Base-by-base conservation (phyloP, 2,797 vertebrate genomes). In the Amazonetta brasiliensis region DNA sequence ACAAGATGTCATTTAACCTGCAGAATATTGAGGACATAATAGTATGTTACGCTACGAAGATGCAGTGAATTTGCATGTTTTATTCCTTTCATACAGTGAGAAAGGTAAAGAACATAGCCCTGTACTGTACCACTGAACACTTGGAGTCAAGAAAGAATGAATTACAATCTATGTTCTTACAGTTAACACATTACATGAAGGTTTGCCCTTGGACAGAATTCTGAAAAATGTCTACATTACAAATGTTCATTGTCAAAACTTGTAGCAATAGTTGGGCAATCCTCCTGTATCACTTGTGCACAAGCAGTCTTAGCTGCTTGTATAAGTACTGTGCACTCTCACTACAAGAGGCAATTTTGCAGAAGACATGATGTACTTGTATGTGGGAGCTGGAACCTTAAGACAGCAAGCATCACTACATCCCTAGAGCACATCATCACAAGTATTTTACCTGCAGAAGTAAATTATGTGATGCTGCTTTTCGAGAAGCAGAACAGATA, bases 331-430 rank as follows among this genome's bases (percentile, higher is more conserved):
- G 30, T n/a, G 71, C 22, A 22, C 69, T 86, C 46, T 69, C 56
- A 55, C 33, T 63, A 50, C 48, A 50, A 50, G 23, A 50, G 48
- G 73, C 73, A 85, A 21, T 62, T 94, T 50, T 88, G 43, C 56
- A 71, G 72, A 76, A 66, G 56, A 67, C 33, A 23, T 17, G 43
- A 52, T 67, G 26, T 22, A 30, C 91, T 83, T 85, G 23, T 78
- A 18, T 63, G 46, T 77, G 69, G 83, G 87, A 92, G 56, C 60
- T 76, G 88, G 83, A 88, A 88, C 68, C 41, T 59, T 94, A 66
- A 59, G 94, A 76, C 67, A 73, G 76, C 31, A 73, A 4, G 12
- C 52, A 76, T 88, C 41, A 15, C 41, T 44, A 77, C 48, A 64
- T 93, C 82, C 56, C 28, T 82, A 75, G 67, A 75, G 71, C 72